Base-by-base conservation (phyloP, 2,113 vertebrate species). In the Burhinus bistriatus region DNA sequence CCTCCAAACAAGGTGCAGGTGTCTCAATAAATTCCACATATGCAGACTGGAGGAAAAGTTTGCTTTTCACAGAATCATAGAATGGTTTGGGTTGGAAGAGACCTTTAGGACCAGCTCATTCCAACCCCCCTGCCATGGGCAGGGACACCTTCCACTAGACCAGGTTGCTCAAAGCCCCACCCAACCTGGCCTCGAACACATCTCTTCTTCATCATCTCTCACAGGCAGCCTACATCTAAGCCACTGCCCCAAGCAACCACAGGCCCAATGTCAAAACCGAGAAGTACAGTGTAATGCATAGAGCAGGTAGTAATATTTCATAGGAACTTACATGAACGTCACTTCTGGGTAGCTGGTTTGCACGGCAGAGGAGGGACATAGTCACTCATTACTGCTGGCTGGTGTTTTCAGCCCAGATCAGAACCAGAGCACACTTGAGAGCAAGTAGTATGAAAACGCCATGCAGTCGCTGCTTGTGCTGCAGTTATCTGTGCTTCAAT, bases 391-490 rank as follows among this genome's bases (percentile, higher is more conserved):
- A 61, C 26, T 59, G 36, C 42, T 40, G n/a, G n/a, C 21, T 68
- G 52, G 9, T 4, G 8, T 15, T 36, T 55, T 83, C 44, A n/a
- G 32, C 25, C 12, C 40, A 71, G 9, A 44, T 22, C 32, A 44
- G 21, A 62, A 61, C 14, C 9, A 34, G n/a, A 78, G 15, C 9
- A n/a, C 44, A 15, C 38, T 75, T 58, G 15, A 86, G 32, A 76
- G 85, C 29, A 79, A 82, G 27, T 1, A 64, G 77, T 20, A 34
- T 20, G 49, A 57, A 82, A 89, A 72, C 2, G 30, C 18, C 52
- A n/a, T 4, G n/a, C 6, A 47, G 54, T 51, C 0, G 0, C 40
- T 66, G 52, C 61, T 71, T 5, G 2, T 34, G 47, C 68, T 59
- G 34, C 44, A 55, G 57, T 68, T 68, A 70, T 8, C 72, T 21